phyloP scores from a whole-genome alignment of 1,140 invertebrate species.

The Philaenus spumarius region DNA sequence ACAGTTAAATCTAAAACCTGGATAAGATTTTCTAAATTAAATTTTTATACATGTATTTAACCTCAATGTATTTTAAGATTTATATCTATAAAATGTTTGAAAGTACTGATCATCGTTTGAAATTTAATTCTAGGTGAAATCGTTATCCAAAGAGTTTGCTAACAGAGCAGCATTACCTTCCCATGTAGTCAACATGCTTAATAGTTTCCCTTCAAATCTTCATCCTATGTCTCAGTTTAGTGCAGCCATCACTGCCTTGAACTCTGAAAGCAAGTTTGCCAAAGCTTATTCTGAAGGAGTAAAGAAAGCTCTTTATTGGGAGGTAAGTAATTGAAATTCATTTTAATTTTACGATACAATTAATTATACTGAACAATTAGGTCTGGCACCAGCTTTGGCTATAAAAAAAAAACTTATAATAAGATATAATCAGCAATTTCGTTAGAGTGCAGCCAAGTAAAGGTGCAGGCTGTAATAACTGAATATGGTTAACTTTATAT shows the following conservation, averaged over 20 bases:
- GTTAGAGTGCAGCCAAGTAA: no score
- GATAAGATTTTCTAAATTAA: no score
- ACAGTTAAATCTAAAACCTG: no score
- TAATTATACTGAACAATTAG: no score
- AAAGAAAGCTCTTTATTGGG: conserved; percentile 84
- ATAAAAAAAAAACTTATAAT: no score
- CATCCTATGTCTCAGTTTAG: conserved; percentile 97
- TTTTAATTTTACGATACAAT: no score
- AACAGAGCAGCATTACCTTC: conserved; percentile 78
- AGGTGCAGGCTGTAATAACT: no score
- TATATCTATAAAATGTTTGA: background rate
- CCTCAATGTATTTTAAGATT: background rate
- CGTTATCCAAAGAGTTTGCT: conserved; percentile 88
- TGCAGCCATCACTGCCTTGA: conserved; percentile 84
- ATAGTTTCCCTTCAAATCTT: conserved; percentile 88
- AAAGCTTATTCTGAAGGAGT: conserved; percentile 83
- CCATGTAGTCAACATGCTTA: conserved; percentile 91
- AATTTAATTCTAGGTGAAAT: conserved; percentile 49
- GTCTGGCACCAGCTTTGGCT: no score
- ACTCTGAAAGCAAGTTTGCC: conserved; percentile 91
- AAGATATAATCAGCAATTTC: no score
- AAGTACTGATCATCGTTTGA: no score
- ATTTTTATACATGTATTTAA: no score
- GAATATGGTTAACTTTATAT: no score
- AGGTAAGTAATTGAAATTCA: conserved; percentile 59